Percentiles rank a stretch among this genome's conserved stretches.
Conservation (phyloP, 2,797 vertebrate species). For the Danio albolineatus region DNA sequence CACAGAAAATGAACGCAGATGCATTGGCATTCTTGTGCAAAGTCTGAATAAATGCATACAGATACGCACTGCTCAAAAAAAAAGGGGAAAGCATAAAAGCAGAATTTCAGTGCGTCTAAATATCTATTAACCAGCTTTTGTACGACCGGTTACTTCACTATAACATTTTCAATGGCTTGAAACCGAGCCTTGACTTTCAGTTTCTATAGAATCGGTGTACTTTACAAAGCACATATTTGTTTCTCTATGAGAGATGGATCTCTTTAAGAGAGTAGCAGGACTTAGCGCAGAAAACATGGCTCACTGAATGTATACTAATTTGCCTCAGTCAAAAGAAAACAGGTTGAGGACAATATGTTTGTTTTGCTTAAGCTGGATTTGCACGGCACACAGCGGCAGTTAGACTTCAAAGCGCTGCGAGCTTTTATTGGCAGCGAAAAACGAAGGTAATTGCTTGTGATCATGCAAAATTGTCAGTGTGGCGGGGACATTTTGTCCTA, state of each 20-base stretch:
- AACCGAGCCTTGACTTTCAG: constrained; percentile 13
- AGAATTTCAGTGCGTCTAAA: constrained; percentile 20
- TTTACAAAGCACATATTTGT: constrained; percentile 40
- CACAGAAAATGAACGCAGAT: constrained; percentile 58
- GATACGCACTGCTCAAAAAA: constrained; percentile 32
- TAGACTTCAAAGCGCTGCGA: constrained; percentile 72
- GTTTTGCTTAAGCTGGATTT: constrained; percentile 83
- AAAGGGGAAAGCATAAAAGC: neutral
- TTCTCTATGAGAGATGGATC: constrained; percentile 48
- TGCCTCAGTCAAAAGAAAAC: constrained; percentile 59
- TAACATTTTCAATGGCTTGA: constrained; percentile 23
- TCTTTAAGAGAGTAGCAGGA: constrained; percentile 55
- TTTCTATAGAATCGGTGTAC: constrained; percentile 43
- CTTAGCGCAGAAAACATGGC: constrained; percentile 54
- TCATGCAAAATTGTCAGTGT: constrained; percentile 76
- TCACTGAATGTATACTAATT: constrained; percentile 57
- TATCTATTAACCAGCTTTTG: constrained; percentile 28
- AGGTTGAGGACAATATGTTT: constrained; percentile 77
- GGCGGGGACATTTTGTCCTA: constrained; percentile 80
- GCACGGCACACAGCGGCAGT: constrained; percentile 73
- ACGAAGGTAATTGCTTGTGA: constrained; percentile 77
- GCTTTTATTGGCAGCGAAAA: constrained; percentile 72
- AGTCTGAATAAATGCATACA: constrained; percentile 41
- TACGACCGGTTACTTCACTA: constrained; percentile 1
- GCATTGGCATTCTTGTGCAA: constrained; percentile 48